Percentiles rank a stretch among this genome's conserved stretches.
phyloP scores from a whole-genome alignment of 35 echinoderm and acorn worm genomes.

The Patiria miniata region DNA sequence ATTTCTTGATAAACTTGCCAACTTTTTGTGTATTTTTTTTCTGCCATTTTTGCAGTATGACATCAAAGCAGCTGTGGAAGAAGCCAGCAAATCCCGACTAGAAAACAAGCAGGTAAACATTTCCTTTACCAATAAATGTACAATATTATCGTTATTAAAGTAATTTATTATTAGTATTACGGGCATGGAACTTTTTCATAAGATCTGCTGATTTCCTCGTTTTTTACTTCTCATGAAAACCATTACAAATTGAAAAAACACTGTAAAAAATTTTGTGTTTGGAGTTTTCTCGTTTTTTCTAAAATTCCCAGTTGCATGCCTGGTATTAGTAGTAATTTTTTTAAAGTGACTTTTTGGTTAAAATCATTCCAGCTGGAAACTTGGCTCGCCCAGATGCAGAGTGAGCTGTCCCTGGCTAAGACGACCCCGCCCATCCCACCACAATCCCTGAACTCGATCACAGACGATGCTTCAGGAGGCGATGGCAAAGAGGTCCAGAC shows the following conservation, averaged over 20 bases:
- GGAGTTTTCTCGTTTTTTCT: too few species aligned
- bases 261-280: too few species aligned
- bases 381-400: constrained; percentile 36
- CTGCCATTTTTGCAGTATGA: constrained; percentile 13
- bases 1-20: not conserved
- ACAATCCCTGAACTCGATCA: not conserved
- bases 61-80: constrained; percentile 35
- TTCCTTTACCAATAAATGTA: not conserved
- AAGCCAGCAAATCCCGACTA: constrained; percentile 49
- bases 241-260: too few species aligned
- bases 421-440: constrained; percentile 1
- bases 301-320: too few species aligned
- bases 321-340: too few species aligned
- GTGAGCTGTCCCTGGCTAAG: constrained; percentile 39
- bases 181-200: too few species aligned
- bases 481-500: constrained; percentile 47
- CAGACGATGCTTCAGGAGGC: not conserved
- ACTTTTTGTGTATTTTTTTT: not conserved
- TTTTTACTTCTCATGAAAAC: too few species aligned
- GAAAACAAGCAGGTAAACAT: constrained; percentile 54
- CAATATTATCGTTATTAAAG: not conserved
- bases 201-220: too few species aligned
- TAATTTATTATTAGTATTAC: too few species aligned
- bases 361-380: constrained; percentile 58
- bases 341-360: too few species aligned